Evolutionary conservation across 2,888 invertebrate genomes (phyloP), one percentile per base, ranked within the genome.

Genomic region (Megaustenia siamemsis): DNA sequence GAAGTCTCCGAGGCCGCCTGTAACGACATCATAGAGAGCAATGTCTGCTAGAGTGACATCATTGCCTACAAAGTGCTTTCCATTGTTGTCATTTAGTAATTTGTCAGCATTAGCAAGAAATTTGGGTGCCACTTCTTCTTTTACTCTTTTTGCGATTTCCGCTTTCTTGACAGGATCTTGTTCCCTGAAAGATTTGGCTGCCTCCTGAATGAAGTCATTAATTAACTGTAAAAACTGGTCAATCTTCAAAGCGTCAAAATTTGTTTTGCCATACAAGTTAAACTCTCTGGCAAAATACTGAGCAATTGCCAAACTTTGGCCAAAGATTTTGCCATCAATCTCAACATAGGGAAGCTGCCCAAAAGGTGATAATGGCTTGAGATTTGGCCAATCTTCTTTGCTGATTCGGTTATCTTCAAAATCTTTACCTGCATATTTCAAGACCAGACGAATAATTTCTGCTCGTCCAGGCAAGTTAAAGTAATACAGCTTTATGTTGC

Each of bases 191-290:
- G 28, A n/a, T 49, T 66, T 82, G 32, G 21, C 45, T 1, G 35
- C 53, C 28, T 43, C 32, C 35, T 75, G 45, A 66, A 82, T 45
- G n/a, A 75, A 35, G 8, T 88, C 88, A 24, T 84, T 85, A 24
- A 86, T 76, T 10, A 77, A 56, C 28, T 87, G 88, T 0, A 81
- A 83, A 2, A 82, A 49, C 24, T 86, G 86, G 71, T 88, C 89
- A 73, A 88, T 84, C 28, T 75, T 80, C 18, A 86, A 73, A 77
- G 71, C 76, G 28, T 88, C 88, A 35, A 82, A 40, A 60, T 77
- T 83, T 49, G 82, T 69, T 68, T 85, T 84, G 6, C 88, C 89
- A 49, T 83, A 81, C 53, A 87, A 80, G 68, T 82, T 86, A 69
- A 76, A 69, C n/a, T 75, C 79, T 28, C 86, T 78, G 8, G 86